These are phyloP conservation scores for Thryonomys swinderianus DNA, from an alignment of 2,113 vertebrate species.

Conservation along the genomic window DNA sequence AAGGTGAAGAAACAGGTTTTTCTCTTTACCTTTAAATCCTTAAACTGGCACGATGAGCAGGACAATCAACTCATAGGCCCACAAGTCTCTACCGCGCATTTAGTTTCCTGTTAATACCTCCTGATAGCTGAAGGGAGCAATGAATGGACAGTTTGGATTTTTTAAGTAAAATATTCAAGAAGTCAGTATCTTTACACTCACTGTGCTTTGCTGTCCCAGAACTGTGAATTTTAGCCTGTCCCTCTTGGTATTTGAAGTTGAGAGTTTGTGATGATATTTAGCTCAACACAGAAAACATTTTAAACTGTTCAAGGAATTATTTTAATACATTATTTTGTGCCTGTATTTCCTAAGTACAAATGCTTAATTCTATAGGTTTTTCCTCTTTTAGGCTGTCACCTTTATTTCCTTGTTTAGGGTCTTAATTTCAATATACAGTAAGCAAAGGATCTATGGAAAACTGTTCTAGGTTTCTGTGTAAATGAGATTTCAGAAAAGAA, in stretches of 20 bases:
- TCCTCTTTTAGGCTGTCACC: background rate
- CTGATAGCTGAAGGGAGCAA: background rate
- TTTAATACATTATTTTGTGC: background rate
- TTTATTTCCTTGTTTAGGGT: background rate
- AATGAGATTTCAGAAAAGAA: slow-evolving; percentile 6
- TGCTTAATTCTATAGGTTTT: background rate
- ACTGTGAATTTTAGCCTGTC: background rate
- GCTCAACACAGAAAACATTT: slow-evolving; percentile 25
- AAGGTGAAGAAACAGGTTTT: slow-evolving; percentile 63
- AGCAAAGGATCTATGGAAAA: background rate
- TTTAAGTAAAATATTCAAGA: slow-evolving; percentile 9
- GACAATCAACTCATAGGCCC: background rate
- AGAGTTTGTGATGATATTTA: background rate
- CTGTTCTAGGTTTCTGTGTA: background rate
- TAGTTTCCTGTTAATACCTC: background rate
- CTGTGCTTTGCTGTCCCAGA: slow-evolving; percentile 30
- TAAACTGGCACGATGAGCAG: background rate
- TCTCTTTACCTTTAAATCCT: slow-evolving; percentile 45
- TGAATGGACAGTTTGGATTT: background rate
- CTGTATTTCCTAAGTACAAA: background rate
- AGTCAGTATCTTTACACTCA: background rate
- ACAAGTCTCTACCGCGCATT: no score
- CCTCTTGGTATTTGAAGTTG: slow-evolving; percentile 31
- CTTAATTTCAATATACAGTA: slow-evolving; percentile 5
- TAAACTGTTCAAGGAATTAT: background rate